phyloP scores from a whole-genome alignment of 2,113 vertebrate genomes.

The Periophthalmodon schlosseri region DNA sequence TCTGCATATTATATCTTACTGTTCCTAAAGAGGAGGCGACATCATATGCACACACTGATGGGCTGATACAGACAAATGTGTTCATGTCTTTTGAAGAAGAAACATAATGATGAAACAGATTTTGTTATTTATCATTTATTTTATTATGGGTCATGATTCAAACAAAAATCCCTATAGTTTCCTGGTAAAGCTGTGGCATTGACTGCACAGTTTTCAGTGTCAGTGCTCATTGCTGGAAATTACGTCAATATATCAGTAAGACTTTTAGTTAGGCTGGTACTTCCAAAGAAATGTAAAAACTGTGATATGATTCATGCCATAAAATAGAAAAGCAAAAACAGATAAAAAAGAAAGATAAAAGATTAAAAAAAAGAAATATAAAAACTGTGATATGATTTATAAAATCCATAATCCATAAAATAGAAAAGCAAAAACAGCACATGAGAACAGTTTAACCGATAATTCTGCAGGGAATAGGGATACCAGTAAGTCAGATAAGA shows the following conservation, averaged over 20 bases:
- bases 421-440: too few relatives aligned
- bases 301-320: too few relatives aligned
- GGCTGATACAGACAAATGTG: not conserved
- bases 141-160: not conserved
- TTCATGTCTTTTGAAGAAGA: not conserved
- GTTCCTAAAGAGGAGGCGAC: conserved; percentile 13
- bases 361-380: too few relatives aligned
- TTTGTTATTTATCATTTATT: not conserved
- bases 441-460: too few relatives aligned
- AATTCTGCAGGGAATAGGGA: too few relatives aligned
- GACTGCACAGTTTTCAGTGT: not conserved
- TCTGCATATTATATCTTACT: not conserved
- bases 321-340: too few relatives aligned
- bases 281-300: not conserved
- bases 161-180: not conserved
- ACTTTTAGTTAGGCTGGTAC: conserved; percentile 1
- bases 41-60: not conserved
- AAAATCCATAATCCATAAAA: too few relatives aligned
- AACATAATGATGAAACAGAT: not conserved
- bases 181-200: not conserved
- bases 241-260: not conserved
- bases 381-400: too few relatives aligned
- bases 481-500: too few relatives aligned
- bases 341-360: too few relatives aligned
- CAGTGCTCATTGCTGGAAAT: not conserved